Evolutionary conservation across 2,113 vertebrate species (phyloP).

Genomic region (Rana temporaria): DNA sequence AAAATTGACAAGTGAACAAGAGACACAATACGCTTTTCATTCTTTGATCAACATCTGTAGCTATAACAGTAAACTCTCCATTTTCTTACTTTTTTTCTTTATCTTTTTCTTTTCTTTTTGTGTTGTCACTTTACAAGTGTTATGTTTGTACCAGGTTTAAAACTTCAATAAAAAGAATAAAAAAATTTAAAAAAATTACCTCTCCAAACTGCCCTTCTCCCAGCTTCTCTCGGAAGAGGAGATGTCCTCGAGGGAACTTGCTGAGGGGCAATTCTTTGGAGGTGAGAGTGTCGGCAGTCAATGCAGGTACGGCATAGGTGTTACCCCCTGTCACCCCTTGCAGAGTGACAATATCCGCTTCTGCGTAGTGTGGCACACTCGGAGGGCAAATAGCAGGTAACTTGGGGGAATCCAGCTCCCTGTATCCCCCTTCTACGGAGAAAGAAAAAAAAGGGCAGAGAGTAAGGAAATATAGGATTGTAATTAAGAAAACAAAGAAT

Average conservation of each 20-base stretch:
- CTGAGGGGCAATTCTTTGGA: constrained; percentile 81
- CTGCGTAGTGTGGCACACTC: constrained; percentile 91
- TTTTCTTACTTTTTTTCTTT: no score
- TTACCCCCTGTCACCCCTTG: constrained; percentile 92
- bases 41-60: not conserved
- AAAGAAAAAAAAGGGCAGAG: constrained; percentile 19
- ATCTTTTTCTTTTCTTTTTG: no score
- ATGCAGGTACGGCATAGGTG: constrained; percentile 88
- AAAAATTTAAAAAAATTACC: constrained; percentile 68
- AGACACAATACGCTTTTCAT: no score
- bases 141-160: no score
- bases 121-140: no score
- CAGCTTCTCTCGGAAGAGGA: constrained; percentile 91
- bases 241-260: constrained; percentile 84
- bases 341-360: constrained; percentile 91
- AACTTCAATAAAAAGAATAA: no score
- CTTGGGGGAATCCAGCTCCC: constrained; percentile 75
- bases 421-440: constrained; percentile 59
- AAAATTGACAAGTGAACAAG: not conserved
- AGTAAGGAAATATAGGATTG: not conserved
- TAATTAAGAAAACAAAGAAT: not conserved
- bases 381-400: constrained; percentile 74
- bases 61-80: constrained; percentile 79
- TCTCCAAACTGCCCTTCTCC: constrained; percentile 95
- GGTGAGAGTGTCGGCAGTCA: constrained; percentile 73